These are phyloP conservation scores for Platycercus adscitus DNA, from an alignment of 2,113 vertebrate genomes.

Conservation along the genomic window DNA sequence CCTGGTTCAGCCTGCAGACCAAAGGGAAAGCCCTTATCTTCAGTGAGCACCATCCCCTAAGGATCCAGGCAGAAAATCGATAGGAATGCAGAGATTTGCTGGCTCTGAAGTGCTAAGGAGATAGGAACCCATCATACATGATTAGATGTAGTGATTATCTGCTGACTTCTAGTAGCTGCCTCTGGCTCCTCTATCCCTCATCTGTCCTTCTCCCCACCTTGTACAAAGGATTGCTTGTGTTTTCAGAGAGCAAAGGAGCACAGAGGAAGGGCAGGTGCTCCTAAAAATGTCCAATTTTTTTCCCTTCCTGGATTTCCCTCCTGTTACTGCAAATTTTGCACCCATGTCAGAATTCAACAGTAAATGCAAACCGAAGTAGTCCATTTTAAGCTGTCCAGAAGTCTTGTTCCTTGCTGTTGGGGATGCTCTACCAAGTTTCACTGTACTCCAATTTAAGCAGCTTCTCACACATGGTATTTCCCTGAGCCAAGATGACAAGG, in stretches of 20 bases:
- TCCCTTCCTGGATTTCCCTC: neutral
- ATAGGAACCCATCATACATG: neutral
- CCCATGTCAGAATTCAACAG: neutral
- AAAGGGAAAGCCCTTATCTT: neutral
- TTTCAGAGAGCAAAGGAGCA: neutral
- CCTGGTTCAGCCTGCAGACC: neutral
- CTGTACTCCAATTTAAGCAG: neutral
- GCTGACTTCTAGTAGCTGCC: neutral
- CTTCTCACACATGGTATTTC: neutral
- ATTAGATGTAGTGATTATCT: constrained; percentile 12
- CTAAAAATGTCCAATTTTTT: neutral
- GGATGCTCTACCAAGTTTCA: neutral
- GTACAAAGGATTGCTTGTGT: neutral
- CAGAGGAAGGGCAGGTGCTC: neutral
- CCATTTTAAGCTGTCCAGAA: neutral
- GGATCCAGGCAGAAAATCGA: constrained; percentile 12
- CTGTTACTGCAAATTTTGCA: neutral
- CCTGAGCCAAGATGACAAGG: neutral
- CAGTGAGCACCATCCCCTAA: neutral
- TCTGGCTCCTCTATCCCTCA: neutral
- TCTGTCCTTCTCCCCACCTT: neutral
- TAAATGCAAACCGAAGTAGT: neutral
- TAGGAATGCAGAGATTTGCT: constrained; percentile 22
- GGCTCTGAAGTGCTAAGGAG: neutral
- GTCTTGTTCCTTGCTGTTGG: neutral